Conservation (phyloP, 30 jellyfish, hydroid and myxozoan genomes). For the Turritopsis dohrnii region DNA sequence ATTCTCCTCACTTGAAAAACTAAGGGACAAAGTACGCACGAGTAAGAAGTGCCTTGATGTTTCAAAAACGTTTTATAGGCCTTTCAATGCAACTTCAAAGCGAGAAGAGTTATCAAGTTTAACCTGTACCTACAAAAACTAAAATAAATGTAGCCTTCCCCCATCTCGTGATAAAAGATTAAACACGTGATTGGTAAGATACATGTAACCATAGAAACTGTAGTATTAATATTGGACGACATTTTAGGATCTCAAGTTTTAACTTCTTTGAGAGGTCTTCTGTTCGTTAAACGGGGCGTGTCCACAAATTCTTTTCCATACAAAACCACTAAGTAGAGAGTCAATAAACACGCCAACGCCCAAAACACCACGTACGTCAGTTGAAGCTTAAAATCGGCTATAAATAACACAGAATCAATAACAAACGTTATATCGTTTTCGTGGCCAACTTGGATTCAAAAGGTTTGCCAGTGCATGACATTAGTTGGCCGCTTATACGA, state of each 20-base stretch:
- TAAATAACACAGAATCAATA: constrained; percentile 19
- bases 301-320: constrained; percentile 92
- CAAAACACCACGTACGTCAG: constrained; percentile 81
- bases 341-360: constrained; percentile 81
- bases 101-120: too few species aligned
- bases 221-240: too few species aligned
- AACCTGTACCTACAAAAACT: too few species aligned
- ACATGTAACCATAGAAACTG: neutral
- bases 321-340: constrained; percentile 65
- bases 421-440: neutral
- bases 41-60: too few species aligned
- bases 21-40: too few species aligned
- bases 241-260: neutral
- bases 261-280: neutral
- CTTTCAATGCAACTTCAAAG: too few species aligned
- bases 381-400: constrained; percentile 90
- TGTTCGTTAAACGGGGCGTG: constrained; percentile 64
- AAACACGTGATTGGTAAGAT: too few species aligned
- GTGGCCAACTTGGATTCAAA: neutral
- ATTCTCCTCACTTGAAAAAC: neutral
- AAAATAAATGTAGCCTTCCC: too few species aligned
- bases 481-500: neutral
- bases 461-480: neutral
- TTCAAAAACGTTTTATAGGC: too few species aligned
- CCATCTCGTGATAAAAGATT: too few species aligned